These are phyloP conservation scores for Copidosoma floridanum DNA, from an alignment of 1,140 invertebrate genomes.

Conservation along the genomic window DNA sequence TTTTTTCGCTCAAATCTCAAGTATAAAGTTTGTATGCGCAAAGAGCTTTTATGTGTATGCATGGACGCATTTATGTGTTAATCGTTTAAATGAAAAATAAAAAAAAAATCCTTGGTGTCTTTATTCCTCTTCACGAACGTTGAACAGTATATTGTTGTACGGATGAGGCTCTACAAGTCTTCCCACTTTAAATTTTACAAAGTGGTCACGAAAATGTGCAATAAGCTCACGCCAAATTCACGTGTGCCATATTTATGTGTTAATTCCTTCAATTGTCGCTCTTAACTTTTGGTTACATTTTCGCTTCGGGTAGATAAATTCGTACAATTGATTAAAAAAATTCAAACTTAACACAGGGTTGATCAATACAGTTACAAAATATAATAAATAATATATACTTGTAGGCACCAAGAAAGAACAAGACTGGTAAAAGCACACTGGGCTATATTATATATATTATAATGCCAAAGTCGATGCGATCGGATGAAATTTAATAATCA, in stretches of 20 bases:
- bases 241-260: conserved; percentile 39
- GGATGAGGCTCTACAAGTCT: conserved; percentile 18
- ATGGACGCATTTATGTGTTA: conserved; percentile 17
- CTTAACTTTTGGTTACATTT: conserved; percentile 18
- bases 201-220: conserved; percentile 20
- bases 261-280: conserved; percentile 12
- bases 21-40: conserved; percentile 11
- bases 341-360: conserved; percentile 40
- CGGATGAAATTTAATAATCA: no score
- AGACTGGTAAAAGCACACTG: conserved; percentile 47
- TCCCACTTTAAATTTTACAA: conserved; percentile 19
- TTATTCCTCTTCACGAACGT: conserved; percentile 4
- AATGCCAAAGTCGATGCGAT: no score
- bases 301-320: conserved; percentile 27
- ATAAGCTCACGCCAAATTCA: conserved; percentile 34
- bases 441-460: no score
- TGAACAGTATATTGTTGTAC: conserved; percentile 11
- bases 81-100: conserved; percentile 2
- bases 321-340: conserved; percentile 12
- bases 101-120: conserved; percentile 7
- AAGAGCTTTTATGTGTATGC: conserved; percentile 15
- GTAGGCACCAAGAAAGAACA: conserved; percentile 46
- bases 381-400: conserved; percentile 31
- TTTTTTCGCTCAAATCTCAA: conserved; percentile 1
- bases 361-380: conserved; percentile 38